phyloP scores from a whole-genome alignment of 2,797 vertebrate species.

The Euphonia xanthogaster region DNA sequence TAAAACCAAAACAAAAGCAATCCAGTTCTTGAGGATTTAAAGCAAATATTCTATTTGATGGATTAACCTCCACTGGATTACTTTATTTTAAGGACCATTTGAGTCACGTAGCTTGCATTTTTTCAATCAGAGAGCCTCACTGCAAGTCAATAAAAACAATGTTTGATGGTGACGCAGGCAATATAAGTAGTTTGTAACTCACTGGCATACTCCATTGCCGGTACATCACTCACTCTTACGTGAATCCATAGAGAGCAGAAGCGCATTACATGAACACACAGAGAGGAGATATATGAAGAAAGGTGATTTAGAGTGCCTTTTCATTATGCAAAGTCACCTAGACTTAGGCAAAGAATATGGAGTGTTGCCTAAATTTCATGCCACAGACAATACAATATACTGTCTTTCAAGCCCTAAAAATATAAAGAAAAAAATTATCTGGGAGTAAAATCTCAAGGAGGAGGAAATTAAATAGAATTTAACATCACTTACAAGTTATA shows the following conservation, averaged over 20 bases:
- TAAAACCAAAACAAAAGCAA: not conserved
- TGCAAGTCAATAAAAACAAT: not conserved
- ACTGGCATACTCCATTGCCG: not conserved
- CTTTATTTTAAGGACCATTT: not conserved
- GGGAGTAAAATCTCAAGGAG: not conserved
- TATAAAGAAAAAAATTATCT: not conserved
- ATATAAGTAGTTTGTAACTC: not conserved
- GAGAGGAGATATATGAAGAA: not conserved
- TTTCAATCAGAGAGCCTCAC: not conserved
- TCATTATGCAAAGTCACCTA: not conserved
- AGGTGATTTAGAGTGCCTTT: not conserved
- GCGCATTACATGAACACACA: not conserved
- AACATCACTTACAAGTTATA: not conserved
- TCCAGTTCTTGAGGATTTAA: not conserved
- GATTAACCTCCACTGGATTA: not conserved
- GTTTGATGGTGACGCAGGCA: not conserved
- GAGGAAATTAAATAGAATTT: not conserved
- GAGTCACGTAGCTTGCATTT: not conserved
- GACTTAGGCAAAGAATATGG: not conserved
- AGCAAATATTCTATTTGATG: not conserved
- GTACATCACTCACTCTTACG: not conserved
- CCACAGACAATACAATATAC: not conserved
- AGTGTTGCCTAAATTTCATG: not conserved
- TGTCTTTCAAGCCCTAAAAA: not conserved
- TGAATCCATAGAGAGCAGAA: not conserved